Evolutionary conservation across 2,888 invertebrate species (phyloP).

Genomic region (Acleris laterana): DNA sequence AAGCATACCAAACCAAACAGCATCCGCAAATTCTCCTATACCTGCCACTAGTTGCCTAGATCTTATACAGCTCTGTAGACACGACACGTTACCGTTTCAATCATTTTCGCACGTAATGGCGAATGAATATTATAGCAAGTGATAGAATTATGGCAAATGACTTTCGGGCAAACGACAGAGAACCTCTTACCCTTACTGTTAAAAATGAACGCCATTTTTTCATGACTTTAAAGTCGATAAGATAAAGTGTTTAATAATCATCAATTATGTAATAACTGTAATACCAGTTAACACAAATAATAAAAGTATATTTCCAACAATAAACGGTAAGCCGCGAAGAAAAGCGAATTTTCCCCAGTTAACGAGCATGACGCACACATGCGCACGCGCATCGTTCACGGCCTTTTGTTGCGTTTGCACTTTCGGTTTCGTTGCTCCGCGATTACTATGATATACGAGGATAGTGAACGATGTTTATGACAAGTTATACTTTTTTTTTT

Average conservation of each 20-base stretch:
- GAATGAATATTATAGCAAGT: too few species aligned
- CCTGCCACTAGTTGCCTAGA: neutral
- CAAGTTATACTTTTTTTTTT: too few species aligned
- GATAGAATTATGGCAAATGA: too few species aligned
- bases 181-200: too few species aligned
- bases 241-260: too few species aligned
- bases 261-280: too few species aligned
- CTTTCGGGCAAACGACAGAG: too few species aligned
- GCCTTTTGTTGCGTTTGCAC: constrained; percentile 17
- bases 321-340: constrained; percentile 9
- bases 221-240: too few species aligned
- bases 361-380: constrained; percentile 33
- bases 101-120: constrained; percentile 34
- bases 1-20: too few species aligned
- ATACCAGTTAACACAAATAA: too few species aligned
- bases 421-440: constrained; percentile 17
- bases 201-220: too few species aligned
- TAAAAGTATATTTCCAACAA: constrained; percentile 7
- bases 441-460: neutral
- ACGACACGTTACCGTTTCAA: constrained; percentile 6
- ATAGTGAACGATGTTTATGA: neutral
- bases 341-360: constrained; percentile 27
- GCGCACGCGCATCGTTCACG: neutral
- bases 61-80: neutral
- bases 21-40: too few species aligned